Base-by-base conservation (phyloP, 2,113 vertebrate species). In the Lepisosteus oculatus region DNA sequence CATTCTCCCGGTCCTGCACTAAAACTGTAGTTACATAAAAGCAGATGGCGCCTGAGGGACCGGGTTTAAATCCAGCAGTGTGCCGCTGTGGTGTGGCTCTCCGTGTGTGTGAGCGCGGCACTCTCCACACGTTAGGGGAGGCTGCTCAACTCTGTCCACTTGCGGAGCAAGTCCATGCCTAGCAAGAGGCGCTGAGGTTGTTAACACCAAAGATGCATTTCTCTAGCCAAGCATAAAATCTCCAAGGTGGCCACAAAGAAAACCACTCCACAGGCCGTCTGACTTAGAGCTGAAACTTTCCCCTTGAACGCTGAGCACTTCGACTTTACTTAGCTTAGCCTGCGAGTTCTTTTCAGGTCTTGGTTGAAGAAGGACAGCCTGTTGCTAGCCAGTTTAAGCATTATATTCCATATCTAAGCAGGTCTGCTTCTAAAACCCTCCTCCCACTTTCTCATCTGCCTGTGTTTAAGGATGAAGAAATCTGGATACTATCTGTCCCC, bases 121-220 rank as follows among this genome's bases (percentile, higher is more conserved):
- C 70, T 76, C 76, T 75, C 67, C 65, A 62, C 17, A 0, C 47
- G 57, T 80, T 56, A 13, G 61, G 56, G 62, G 57, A 59, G 57
- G 13, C 12, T 12, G n/a, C 5, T 13, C 57, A 5, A 15, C 54
- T 11, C 45, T 43, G 7, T 2, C 29, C 4, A 65, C 55, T 74
- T 71, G 63, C 72, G 59, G 76, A 72, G 69, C 57, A 43, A n/a
- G 63, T 56, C 65, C 61, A 8, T 0, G 42, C 14, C 43, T 15
- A 14, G 42, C 76, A 82, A 59, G 78, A 85, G 84, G 80, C 29
- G 79, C 79, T n/a, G 78, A 80, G 73, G 81, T 83, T 86, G 87
- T 86, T 84, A 84, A 87, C 85, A 83, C 76, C 14, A 41, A 82
- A 85, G 82, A 79, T 79, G 80, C 83, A 82, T 85, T 85, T 84